Percentiles rank a stretch among this genome's conserved stretches.
phyloP scores from a whole-genome alignment of 2,888 invertebrate genomes.

The Deilephila elpenor region DNA sequence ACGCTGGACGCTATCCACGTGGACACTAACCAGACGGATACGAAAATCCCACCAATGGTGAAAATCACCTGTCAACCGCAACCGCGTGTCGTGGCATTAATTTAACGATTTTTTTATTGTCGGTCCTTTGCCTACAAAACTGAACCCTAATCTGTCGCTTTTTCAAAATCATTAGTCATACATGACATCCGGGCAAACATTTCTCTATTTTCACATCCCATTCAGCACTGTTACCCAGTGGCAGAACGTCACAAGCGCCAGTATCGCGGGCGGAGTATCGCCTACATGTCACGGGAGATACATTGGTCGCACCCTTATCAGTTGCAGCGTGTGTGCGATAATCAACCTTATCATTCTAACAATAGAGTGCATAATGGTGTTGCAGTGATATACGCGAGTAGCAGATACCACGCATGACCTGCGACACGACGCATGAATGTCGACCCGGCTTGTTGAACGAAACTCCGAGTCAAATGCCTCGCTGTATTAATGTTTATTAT shows the following conservation, averaged over 20 bases:
- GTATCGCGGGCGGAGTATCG: constrained; percentile 8
- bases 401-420: constrained; percentile 24
- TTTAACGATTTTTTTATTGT: too few relatives aligned
- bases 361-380: background rate
- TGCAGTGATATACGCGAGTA: background rate
- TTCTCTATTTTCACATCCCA: constrained; percentile 1
- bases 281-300: constrained; percentile 4
- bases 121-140: too few relatives aligned
- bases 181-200: background rate
- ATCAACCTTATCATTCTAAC: background rate
- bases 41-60: too few relatives aligned
- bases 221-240: background rate
- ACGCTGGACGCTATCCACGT: too few relatives aligned
- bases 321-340: background rate
- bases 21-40: too few relatives aligned
- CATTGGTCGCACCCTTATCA: constrained; percentile 22
- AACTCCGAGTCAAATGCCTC: constrained; percentile 16
- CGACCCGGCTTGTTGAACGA: constrained; percentile 8
- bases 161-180: background rate
- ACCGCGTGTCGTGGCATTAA: too few relatives aligned
- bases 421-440: constrained; percentile 25
- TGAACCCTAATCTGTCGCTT: background rate
- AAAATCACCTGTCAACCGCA: too few relatives aligned
- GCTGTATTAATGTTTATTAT: constrained; percentile 11
- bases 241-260: background rate